Evolutionary conservation across 2,888 invertebrate genomes (phyloP), one percentile per base, ranked within the genome.

Genomic region (Eupithecia insigniata): DNA sequence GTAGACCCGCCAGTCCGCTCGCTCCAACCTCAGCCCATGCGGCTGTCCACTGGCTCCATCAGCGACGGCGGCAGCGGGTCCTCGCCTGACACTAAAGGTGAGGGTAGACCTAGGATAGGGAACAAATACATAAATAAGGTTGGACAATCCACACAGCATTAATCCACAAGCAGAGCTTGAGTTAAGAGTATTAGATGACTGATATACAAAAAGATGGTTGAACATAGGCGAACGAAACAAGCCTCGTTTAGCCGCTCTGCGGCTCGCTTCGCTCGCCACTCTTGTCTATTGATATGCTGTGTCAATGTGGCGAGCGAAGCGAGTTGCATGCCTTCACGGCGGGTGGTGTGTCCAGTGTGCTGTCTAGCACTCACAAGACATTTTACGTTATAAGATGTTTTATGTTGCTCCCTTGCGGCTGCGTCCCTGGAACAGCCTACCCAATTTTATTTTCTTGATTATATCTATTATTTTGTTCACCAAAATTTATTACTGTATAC

Each of bases 1-100:
- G 92, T 95, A 12, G 93, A 95, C 0, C 90, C 69, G 95, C 66
- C 88, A 95, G 28, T 96, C 96, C 0, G 95, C 96, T 0, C 61
- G 61, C 34, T 84, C 8, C 87, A 84, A 51, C 95, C 95, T 10
- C 93, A 95, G 0, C 90, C 69, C 16, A 39, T 91, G 75, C 86
- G 95, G 67, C 89, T 95, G 26, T 96, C 96, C 0, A 95, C 96
- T 0, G 96, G 95, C 0, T 96, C 96, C 12, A 89, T 96, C 16
- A 96, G 96, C 72, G 96, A 96, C 78, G 95, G 95, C 0, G 90
- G 95, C 2, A 96, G 96, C 80, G 96, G 95, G 0, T 96, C 96
- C 46, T 96, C 96, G 0, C 96, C 96, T 0, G 96, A 96, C 82
- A 93, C 95, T 46, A 96, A 95, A 87, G 95, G 94, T 86, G 26